Evolutionary conservation across 2,113 vertebrate species (phyloP).

Genomic region (Coptodon rendalli): DNA sequence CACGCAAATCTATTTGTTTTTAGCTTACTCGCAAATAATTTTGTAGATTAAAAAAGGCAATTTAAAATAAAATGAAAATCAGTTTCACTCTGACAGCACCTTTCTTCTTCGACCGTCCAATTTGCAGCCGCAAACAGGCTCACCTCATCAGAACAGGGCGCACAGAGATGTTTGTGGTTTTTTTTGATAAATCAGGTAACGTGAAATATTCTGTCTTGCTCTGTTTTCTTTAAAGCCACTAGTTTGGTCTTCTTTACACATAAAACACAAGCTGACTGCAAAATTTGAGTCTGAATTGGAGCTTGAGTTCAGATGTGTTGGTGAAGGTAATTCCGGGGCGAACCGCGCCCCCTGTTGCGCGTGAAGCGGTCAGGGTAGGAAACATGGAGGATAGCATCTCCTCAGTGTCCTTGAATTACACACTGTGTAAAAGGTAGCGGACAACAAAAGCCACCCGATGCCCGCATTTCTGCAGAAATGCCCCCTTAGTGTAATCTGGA

Average conservation of each 20-base stretch:
- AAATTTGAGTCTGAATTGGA: background rate
- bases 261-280: background rate
- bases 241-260: background rate
- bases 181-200: background rate
- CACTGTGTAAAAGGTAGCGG: background rate
- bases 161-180: background rate
- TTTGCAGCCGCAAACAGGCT: background rate
- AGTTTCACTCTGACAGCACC: accelerated
- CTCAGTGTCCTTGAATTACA: constrained; percentile 36
- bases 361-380: background rate
- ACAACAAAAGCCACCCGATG: background rate
- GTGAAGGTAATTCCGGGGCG: background rate
- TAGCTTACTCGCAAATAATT: no score
- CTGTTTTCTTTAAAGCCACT: background rate
- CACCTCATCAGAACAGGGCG: accelerated
- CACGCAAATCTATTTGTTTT: background rate
- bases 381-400: background rate
- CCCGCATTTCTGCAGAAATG: background rate
- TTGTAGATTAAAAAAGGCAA: background rate
- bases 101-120: background rate
- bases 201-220: background rate
- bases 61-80: background rate
- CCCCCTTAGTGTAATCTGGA: background rate
- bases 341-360: constrained; percentile 52
- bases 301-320: background rate